Conservation (phyloP, 2,113 vertebrate species). For the Petromus typicus region DNA sequence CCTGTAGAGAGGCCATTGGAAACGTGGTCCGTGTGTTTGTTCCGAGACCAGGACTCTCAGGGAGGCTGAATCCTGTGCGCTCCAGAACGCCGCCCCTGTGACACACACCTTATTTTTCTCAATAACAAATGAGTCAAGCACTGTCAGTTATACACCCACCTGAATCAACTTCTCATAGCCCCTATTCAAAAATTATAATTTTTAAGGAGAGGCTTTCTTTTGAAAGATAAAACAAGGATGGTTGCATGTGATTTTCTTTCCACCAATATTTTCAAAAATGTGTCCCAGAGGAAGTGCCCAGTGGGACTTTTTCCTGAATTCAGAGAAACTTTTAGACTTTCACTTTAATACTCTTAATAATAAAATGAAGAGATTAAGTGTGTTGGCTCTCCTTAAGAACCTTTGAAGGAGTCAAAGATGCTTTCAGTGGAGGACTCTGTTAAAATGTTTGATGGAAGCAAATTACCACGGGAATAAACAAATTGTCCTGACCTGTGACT, state of each 20-base stretch:
- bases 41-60: rapidly evolving
- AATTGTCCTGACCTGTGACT: background rate
- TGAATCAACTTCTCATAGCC: constrained; percentile 25
- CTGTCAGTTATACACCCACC: constrained; percentile 68
- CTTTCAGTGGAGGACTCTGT: background rate
- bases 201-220: constrained; percentile 59
- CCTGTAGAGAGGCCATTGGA: background rate
- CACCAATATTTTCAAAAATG: constrained; percentile 20
- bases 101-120: constrained; percentile 52
- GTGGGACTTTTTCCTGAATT: background rate
- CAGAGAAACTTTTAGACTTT: background rate
- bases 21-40: too few species aligned
- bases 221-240: constrained; percentile 33
- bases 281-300: background rate
- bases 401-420: background rate
- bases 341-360: background rate
- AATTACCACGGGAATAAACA: background rate
- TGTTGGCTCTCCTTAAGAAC: background rate
- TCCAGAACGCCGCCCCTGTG: background rate
- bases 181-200: constrained; percentile 57
- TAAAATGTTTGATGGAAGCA: background rate
- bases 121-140: constrained; percentile 62
- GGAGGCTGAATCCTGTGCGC: background rate
- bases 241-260: constrained; percentile 6
- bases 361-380: background rate